Conservation (phyloP, 2,113 vertebrate species). For the Salminus brasiliensis region DNA sequence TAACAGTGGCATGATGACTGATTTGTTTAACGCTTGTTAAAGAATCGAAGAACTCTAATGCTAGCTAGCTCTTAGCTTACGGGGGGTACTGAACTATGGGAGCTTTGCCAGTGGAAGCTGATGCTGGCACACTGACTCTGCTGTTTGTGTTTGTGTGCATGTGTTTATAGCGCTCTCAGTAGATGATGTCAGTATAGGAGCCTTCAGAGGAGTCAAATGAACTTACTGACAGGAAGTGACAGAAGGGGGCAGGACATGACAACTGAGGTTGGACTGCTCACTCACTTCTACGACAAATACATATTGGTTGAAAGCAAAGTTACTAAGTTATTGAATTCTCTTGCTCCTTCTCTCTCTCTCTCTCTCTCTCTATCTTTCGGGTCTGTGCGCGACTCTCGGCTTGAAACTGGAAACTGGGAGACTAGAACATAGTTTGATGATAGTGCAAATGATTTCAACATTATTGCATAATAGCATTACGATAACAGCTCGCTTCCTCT, state of each 20-base stretch:
- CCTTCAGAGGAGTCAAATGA: conserved; percentile 3
- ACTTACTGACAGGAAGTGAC: not conserved
- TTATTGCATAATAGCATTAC: conserved; percentile 81
- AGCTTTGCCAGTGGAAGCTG: conserved; percentile 12
- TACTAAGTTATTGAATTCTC: conserved; percentile 9
- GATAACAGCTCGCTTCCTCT: conserved; percentile 52
- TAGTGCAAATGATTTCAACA: conserved; percentile 80
- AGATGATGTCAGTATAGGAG: conserved; percentile 13
- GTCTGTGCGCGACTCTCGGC: conserved; percentile 24
- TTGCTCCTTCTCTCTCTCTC: not conserved
- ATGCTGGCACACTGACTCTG: conserved; percentile 19
- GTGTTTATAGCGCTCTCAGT: not conserved
- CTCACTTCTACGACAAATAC: not conserved
- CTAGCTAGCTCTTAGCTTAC: conserved; percentile 2
- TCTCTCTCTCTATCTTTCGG: conserved; percentile 6
- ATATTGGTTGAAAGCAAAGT: not conserved
- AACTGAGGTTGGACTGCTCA: conserved; percentile 16
- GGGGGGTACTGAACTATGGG: not conserved
- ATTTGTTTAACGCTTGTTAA: conserved; percentile 35
- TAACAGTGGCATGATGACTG: conserved; percentile 14
- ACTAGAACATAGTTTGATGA: conserved; percentile 52
- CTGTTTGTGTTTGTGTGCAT: too few relatives aligned
- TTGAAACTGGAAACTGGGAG: conserved; percentile 39
- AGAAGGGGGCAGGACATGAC: conserved; percentile 1
- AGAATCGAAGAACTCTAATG: not conserved